Percentiles rank a stretch among this genome's conserved stretches.
phyloP scores from a whole-genome alignment of 1,140 invertebrate species.

The Aphelinus certus region DNA sequence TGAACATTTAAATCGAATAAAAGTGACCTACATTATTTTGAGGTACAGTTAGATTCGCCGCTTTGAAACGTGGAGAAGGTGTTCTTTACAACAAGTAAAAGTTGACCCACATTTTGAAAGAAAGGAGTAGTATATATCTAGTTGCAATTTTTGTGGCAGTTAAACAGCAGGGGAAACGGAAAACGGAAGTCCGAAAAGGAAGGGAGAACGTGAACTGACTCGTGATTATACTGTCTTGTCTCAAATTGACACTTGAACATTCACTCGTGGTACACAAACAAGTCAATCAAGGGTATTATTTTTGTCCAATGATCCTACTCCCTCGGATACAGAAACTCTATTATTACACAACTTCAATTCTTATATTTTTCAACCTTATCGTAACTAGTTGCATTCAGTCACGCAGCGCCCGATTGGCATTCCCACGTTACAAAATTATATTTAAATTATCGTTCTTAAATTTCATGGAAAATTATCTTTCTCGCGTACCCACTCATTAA shows the following conservation, averaged over 20 bases:
- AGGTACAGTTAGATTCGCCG: constrained; percentile 5
- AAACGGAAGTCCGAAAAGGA: constrained; percentile 14
- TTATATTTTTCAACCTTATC: no score
- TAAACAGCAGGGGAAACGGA: background rate
- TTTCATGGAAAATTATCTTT: no score
- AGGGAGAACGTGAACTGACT: background rate
- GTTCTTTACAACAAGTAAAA: constrained; percentile 16
- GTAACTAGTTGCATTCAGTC: no score
- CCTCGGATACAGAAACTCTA: no score
- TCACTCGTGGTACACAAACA: background rate
- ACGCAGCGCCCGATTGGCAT: no score
- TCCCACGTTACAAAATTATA: no score
- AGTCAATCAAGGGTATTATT: background rate
- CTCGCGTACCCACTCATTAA: no score
- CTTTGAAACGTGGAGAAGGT: background rate
- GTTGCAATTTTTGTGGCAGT: constrained; percentile 1
- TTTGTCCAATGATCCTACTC: background rate
- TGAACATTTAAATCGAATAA: no score
- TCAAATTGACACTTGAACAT: background rate
- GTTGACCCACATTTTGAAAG: constrained; percentile 24
- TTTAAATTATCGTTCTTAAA: no score
- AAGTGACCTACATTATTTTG: background rate
- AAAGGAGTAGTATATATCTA: constrained; percentile 3
- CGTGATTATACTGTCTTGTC: background rate
- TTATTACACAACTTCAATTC: no score